Evolutionary conservation across 2,797 vertebrate species (phyloP).

Genomic region (Hyperoplus immaculatus): DNA sequence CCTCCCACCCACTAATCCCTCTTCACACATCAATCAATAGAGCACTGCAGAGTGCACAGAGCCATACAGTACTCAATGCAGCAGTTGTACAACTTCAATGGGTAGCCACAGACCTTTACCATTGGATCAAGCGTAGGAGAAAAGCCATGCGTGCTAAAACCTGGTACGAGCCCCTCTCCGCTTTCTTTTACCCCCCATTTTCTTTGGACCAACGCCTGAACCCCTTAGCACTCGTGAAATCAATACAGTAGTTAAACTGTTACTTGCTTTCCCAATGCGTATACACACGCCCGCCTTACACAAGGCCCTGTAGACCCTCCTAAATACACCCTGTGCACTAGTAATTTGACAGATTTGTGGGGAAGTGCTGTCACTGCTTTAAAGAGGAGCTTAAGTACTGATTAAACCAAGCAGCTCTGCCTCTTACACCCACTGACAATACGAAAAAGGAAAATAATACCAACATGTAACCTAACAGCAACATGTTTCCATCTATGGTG

Average conservation of each 20-base stretch:
- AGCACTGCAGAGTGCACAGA: conserved; percentile 76
- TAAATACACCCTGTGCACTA: conserved; percentile 73
- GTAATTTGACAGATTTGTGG: conserved; percentile 80
- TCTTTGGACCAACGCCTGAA: conserved; percentile 76
- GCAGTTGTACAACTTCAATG: conserved; percentile 78
- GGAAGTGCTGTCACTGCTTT: conserved; percentile 63
- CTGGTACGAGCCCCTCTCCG: conserved; percentile 62
- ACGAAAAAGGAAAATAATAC: conserved; percentile 34
- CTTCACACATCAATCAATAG: conserved; percentile 84
- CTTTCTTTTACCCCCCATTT: conserved; percentile 76
- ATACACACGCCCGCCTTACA: conserved; percentile 56
- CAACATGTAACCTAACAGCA: conserved; percentile 25
- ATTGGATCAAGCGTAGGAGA: conserved; percentile 71
- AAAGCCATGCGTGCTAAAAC: conserved; percentile 69
- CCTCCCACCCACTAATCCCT: conserved; percentile 77
- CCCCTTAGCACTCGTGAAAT: conserved; percentile 79
- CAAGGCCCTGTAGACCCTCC: conserved; percentile 66
- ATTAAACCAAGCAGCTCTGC: conserved; percentile 43
- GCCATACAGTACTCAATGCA: conserved; percentile 79
- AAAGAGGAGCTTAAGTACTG: conserved; percentile 65
- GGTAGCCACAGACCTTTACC: conserved; percentile 79
- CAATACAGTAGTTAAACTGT: conserved; percentile 85
- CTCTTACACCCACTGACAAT: conserved; percentile 45
- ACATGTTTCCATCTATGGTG: background rate
- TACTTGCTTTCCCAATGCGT: conserved; percentile 74